phyloP scores from a whole-genome alignment of 1,140 invertebrate genomes.

The Brachystomella parvula region DNA sequence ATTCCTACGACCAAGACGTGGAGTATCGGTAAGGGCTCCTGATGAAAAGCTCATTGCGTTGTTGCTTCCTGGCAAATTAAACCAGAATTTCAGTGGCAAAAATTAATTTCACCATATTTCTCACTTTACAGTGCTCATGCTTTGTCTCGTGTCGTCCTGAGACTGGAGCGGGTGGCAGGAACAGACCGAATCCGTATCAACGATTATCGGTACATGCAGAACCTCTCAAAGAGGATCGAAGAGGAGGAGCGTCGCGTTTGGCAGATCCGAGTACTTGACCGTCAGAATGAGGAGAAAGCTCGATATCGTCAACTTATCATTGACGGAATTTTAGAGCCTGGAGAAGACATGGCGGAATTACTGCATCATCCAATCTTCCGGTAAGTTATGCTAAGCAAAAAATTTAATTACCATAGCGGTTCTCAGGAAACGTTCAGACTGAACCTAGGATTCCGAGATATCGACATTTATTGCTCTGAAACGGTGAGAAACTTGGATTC shows the following conservation, averaged over 20 bases:
- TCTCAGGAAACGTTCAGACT: no score
- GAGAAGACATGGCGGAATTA: conserved; percentile 32
- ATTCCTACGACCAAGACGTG: background rate
- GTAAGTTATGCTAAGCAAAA: conserved; percentile 4
- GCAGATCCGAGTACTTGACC: conserved; percentile 9
- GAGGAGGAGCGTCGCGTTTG: conserved; percentile 27
- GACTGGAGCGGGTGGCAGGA: conserved; percentile 34
- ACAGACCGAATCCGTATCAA: conserved; percentile 29
- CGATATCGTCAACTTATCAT: conserved; percentile 26
- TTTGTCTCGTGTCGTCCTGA: conserved; percentile 27
- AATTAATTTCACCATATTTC: no score
- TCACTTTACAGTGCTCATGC: conserved; percentile 15
- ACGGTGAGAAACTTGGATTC: no score
- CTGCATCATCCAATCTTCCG: conserved; percentile 31
- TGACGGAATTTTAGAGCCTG: conserved; percentile 31
- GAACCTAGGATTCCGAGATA: no score
- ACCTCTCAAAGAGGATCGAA: conserved; percentile 24
- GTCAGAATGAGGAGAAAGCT: conserved; percentile 26
- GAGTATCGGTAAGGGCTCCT: background rate
- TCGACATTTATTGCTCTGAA: no score
- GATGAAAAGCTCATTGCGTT: background rate
- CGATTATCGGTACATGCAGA: conserved; percentile 27
- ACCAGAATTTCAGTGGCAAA: no score
- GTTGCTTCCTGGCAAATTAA: no score
- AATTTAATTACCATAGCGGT: background rate